phyloP scores from a whole-genome alignment of 2,888 invertebrate genomes.

The Prosapia bicincta region DNA sequence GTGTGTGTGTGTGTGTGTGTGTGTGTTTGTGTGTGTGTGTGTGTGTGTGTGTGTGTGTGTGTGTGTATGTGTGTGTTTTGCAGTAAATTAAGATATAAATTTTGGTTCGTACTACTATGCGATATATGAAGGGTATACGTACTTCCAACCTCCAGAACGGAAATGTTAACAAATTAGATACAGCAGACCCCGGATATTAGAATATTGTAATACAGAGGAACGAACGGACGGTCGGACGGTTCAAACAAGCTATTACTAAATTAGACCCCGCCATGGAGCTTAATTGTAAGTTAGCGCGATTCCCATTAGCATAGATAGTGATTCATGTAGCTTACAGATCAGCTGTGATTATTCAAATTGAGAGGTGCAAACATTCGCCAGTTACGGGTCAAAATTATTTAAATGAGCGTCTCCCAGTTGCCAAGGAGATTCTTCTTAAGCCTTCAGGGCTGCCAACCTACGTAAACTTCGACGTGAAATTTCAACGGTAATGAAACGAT shows the following conservation, averaged over 20 bases:
- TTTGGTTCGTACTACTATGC: too few relatives aligned
- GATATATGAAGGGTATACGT: too few relatives aligned
- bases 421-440: neutral
- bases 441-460: neutral
- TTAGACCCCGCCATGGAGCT: neutral
- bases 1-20: too few relatives aligned
- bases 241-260: neutral
- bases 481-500: neutral
- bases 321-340: neutral
- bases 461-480: neutral
- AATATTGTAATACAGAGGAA: neutral
- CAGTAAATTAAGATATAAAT: too few relatives aligned
- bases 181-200: neutral
- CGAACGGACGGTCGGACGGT: neutral
- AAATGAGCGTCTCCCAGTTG: neutral
- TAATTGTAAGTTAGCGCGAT: neutral
- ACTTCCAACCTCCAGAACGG: too few relatives aligned
- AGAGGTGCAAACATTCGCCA: neutral
- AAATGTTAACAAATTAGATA: neutral
- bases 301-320: neutral
- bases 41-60: too few relatives aligned
- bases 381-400: neutral
- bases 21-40: too few relatives aligned
- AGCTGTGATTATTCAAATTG: neutral
- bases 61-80: too few relatives aligned